These are phyloP conservation scores for Conchocele bisecta DNA, from an alignment of 2,888 invertebrate species.

Conservation along the genomic window DNA sequence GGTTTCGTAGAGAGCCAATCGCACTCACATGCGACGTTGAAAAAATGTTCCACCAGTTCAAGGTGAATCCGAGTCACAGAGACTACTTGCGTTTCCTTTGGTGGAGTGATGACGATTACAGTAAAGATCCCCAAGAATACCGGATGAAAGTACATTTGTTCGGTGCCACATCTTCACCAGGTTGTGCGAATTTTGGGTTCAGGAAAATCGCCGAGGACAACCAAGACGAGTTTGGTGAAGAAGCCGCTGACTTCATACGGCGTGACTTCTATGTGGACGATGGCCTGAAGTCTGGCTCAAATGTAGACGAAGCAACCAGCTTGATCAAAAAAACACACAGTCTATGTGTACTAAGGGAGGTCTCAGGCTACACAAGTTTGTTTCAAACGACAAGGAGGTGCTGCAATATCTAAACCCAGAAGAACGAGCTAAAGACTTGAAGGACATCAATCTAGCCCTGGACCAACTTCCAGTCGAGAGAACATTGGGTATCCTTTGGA, in stretches of 20 bases:
- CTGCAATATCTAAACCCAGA: slow-evolving; percentile 26
- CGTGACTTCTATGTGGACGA: slow-evolving; percentile 60
- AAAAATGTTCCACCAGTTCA: too few species aligned
- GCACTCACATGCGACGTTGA: too few species aligned
- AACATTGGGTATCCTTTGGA: slow-evolving; percentile 52
- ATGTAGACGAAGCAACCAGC: slow-evolving; percentile 26
- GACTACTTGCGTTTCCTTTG: too few species aligned
- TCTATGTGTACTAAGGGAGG: slow-evolving; percentile 43
- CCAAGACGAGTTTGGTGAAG: slow-evolving; percentile 20
- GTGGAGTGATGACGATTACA: too few species aligned
- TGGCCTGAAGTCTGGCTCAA: slow-evolving; percentile 41
- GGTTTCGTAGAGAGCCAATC: too few species aligned
- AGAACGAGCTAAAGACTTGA: slow-evolving; percentile 38
- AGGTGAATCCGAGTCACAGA: too few species aligned
- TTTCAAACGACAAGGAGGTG: slow-evolving; percentile 51
- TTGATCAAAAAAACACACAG: slow-evolving; percentile 27
- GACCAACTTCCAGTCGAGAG: slow-evolving; percentile 38
- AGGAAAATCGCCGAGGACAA: slow-evolving; percentile 24
- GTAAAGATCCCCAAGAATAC: too few species aligned
- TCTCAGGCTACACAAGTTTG: slow-evolving; percentile 53
- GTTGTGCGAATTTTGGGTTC: slow-evolving; percentile 46
- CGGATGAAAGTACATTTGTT: too few species aligned
- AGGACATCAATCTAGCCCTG: slow-evolving; percentile 9
- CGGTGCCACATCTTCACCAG: too few species aligned
- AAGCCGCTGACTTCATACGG: slow-evolving; percentile 39